phyloP scores from a whole-genome alignment of 2,113 vertebrate species.

The Pteruthius melanotis region DNA sequence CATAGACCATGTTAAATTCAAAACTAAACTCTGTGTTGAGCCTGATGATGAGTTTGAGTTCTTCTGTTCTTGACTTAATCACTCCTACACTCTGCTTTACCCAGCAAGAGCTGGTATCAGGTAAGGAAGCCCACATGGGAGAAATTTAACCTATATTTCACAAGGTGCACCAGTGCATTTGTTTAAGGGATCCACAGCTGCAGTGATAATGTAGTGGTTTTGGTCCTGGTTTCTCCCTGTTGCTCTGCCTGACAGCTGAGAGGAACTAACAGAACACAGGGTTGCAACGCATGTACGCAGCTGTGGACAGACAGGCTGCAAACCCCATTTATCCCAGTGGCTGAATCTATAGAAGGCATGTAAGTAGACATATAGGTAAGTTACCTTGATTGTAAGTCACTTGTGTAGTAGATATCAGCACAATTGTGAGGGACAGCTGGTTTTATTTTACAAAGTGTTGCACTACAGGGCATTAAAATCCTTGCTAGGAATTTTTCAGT shows the following conservation, averaged over 20 bases:
- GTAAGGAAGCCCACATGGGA: background rate
- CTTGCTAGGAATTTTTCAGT: background rate
- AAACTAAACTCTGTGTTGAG: background rate
- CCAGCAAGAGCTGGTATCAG: background rate
- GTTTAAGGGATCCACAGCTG: background rate
- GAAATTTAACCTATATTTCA: background rate
- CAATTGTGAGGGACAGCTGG: background rate
- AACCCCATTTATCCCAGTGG: background rate
- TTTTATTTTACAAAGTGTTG: background rate
- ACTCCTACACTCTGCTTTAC: background rate
- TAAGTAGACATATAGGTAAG: background rate
- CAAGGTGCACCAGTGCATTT: background rate
- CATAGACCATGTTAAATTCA: background rate
- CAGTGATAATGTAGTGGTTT: background rate
- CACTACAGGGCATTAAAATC: background rate
- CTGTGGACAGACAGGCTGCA: background rate
- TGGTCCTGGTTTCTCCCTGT: background rate
- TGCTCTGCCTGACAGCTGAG: background rate
- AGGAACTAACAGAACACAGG: accelerated
- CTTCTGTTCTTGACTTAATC: background rate
- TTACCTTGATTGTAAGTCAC: background rate
- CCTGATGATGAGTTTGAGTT: background rate
- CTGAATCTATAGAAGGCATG: background rate
- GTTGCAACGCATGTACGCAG: background rate
- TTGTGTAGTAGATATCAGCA: background rate